Percentiles rank a stretch among this genome's conserved stretches.
Evolutionary conservation across 2,113 vertebrate genomes (phyloP).

Genomic region (Budorcas taxicolor): DNA sequence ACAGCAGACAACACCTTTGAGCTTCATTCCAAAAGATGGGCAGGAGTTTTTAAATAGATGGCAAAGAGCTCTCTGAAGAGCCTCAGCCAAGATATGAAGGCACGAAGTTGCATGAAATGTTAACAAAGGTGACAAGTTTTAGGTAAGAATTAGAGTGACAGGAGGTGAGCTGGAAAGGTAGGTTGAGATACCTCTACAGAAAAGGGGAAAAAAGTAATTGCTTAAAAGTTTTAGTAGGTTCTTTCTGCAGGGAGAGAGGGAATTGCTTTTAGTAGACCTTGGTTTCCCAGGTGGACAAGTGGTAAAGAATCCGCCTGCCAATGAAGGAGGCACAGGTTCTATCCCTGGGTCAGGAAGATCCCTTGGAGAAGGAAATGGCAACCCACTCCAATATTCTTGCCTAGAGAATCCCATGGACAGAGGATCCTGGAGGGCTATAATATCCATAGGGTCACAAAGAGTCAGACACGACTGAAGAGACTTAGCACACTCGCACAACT

Average conservation of each 20-base stretch:
- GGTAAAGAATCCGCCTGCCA: neutral
- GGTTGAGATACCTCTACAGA: neutral
- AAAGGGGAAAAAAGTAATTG: neutral
- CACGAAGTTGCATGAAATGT: neutral
- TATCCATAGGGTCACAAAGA: neutral
- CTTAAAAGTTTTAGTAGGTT: neutral
- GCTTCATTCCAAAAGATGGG: neutral
- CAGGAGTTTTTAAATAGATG: neutral
- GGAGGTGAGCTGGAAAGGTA: neutral
- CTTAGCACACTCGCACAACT: neutral
- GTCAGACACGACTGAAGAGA: neutral
- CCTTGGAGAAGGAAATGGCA: neutral
- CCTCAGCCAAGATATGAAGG: neutral
- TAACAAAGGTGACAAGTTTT: neutral
- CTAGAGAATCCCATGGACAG: neutral
- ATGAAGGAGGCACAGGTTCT: neutral
- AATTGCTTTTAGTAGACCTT: neutral
- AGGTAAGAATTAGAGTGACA: neutral
- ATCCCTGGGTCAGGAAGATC: neutral
- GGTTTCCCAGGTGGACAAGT: neutral
- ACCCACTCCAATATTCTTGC: neutral
- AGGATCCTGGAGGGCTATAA: neutral
- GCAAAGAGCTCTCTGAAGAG: neutral
- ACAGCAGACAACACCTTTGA: neutral
- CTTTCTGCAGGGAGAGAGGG: neutral